phyloP scores from a whole-genome alignment of 2,113 vertebrate species.

The Clupea harengus region DNA sequence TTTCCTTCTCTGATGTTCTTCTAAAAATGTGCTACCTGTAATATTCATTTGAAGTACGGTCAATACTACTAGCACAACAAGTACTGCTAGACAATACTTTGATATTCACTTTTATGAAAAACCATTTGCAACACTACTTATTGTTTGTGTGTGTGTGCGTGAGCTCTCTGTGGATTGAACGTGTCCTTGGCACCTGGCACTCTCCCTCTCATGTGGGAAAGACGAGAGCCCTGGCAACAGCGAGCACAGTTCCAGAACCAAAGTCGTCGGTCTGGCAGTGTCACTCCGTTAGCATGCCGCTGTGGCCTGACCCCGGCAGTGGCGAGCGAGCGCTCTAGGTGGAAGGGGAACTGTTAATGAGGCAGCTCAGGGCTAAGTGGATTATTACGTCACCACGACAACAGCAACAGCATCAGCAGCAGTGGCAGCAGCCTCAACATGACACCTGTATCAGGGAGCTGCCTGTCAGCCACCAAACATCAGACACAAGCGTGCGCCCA shows the following conservation, averaged over 20 bases:
- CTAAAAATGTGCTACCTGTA: too few relatives aligned
- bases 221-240: not conserved
- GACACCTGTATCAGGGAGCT: not conserved
- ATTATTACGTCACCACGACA: not conserved
- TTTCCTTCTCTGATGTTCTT: too few relatives aligned
- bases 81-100: too few relatives aligned
- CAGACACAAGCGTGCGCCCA: not conserved
- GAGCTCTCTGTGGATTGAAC: too few relatives aligned
- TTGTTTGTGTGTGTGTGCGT: too few relatives aligned
- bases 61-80: too few relatives aligned
- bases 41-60: too few relatives aligned
- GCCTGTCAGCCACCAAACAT: not conserved
- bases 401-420: not conserved
- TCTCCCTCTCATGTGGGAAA: not conserved
- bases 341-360: not conserved
- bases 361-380: constrained; percentile 9
- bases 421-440: not conserved
- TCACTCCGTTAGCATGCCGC: not conserved
- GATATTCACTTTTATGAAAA: too few relatives aligned
- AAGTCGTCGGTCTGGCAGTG: constrained; percentile 1
- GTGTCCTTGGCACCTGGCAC: not conserved
- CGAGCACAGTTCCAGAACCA: not conserved
- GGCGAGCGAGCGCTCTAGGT: not conserved
- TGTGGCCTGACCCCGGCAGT: not conserved
- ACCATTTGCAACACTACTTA: too few relatives aligned